Conservation (phyloP, 2,113 vertebrate species). For the Archocentrus centrarchus region DNA sequence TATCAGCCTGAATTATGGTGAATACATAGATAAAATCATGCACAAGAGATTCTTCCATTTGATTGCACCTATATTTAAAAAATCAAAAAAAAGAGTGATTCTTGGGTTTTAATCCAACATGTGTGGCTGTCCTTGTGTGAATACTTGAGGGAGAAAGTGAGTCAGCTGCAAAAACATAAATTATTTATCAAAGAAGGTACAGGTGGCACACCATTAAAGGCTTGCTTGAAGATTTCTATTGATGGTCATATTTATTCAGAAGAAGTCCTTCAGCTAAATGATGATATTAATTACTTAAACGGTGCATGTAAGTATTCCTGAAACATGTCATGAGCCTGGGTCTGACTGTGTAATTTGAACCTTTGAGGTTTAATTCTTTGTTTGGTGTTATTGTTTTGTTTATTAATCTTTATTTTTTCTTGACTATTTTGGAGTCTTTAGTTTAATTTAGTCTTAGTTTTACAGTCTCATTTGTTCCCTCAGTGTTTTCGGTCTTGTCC, state of each 20-base stretch:
- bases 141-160: background rate
- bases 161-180: background rate
- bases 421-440: background rate
- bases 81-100: background rate
- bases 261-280: no score
- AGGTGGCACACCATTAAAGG: background rate
- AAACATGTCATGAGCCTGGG: background rate
- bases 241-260: background rate
- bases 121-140: background rate
- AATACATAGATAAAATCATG: background rate
- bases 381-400: background rate
- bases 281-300: no score
- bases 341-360: no score
- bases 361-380: background rate
- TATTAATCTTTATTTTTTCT: background rate
- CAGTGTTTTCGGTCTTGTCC: rapidly evolving
- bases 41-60: background rate
- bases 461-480: background rate
- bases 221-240: background rate
- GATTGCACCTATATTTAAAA: background rate
- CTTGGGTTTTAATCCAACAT: background rate
- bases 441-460: background rate
- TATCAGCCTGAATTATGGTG: background rate
- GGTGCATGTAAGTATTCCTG: background rate
- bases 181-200: background rate